These are phyloP conservation scores for Eristalinus aeneus DNA, from an alignment of 2,888 invertebrate species.

Conservation along the genomic window DNA sequence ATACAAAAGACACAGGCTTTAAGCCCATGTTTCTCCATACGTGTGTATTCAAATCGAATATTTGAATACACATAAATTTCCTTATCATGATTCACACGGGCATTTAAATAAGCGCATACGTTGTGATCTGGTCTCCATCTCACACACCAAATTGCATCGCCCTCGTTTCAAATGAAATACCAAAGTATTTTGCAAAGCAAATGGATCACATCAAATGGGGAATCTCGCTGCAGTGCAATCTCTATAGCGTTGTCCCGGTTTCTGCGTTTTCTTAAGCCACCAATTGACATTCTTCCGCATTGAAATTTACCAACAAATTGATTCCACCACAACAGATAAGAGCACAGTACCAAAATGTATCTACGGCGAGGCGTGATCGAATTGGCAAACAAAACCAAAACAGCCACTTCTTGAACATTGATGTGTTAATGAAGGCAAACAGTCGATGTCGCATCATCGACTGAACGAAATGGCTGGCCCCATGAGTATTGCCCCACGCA, in stretches of 20 bases:
- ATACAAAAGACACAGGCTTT: no score
- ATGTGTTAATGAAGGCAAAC: conserved; percentile 38
- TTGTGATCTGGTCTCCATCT: neutral
- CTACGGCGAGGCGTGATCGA: neutral
- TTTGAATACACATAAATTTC: neutral
- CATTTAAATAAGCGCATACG: neutral
- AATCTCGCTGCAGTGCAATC: conserved; percentile 4
- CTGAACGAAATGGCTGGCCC: conserved; percentile 10
- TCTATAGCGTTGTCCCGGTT: neutral
- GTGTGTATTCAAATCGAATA: neutral
- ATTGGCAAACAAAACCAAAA: conserved; percentile 6
- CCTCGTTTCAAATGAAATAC: neutral
- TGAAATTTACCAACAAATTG: conserved; percentile 25
- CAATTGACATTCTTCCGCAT: conserved; percentile 51
- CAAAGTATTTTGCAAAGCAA: neutral
- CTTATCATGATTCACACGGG: neutral
- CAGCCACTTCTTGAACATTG: neutral
- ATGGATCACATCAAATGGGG: neutral
- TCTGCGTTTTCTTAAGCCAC: conserved; percentile 8
- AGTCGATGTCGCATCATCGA: conserved; percentile 9
- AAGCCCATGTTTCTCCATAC: neutral
- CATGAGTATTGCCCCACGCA: conserved; percentile 42
- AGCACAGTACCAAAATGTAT: neutral
- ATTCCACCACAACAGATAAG: neutral
- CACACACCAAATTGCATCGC: neutral